Evolutionary conservation across 2,113 vertebrate genomes (phyloP), one percentile per base, ranked within the genome.

Genomic region (Leucosticte australis): DNA sequence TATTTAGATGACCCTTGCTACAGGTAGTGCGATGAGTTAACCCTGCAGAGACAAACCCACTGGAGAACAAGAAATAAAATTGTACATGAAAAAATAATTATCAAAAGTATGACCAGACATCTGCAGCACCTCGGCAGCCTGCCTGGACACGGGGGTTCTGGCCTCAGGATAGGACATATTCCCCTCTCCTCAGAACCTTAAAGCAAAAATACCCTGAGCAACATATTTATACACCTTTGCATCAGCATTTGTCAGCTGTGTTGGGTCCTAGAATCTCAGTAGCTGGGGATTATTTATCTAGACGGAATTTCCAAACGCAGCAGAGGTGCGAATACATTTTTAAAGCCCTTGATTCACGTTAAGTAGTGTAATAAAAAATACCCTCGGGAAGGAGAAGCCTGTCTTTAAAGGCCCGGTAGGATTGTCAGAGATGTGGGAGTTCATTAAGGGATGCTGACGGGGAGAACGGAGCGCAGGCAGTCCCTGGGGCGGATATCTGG

Each of bases 201-300:
- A 47, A 60, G 37, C 26, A 53, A 42, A 87, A 87, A 56, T 22
- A 59, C 3, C 4, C 23, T 65, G 46, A 90, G 20, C 23, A 47
- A 30, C 11, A 4, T 14, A 15, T 27, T 46, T 27, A 3, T 26
- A 23, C 18, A 52, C 8, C 39, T n/a, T 47, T 7, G 0, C 13
- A n/a, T 15, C 50, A 47, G 49, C 22, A 21, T 8, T 27, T 23
- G 9, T 4, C 85, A 44, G 31, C 44, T 26, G 1, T 9, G 6
- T 27, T 6, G 33, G 33, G 21, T 55, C 67, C n/a, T n/a, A 35
- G 33, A 59, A 68, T 18, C 24, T 57, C 55, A 20, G 24, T 42
- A 65, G 13, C 44, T 19, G 41, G 69, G 31, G 57, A 30, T 76
- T 27, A 57, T 63, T 83, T 81, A 27, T 53, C 4, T 4, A 79